Evolutionary conservation across 2,888 invertebrate species (phyloP), one percentile per base, ranked within the genome.

Genomic region (Nymphalis urticae): DNA sequence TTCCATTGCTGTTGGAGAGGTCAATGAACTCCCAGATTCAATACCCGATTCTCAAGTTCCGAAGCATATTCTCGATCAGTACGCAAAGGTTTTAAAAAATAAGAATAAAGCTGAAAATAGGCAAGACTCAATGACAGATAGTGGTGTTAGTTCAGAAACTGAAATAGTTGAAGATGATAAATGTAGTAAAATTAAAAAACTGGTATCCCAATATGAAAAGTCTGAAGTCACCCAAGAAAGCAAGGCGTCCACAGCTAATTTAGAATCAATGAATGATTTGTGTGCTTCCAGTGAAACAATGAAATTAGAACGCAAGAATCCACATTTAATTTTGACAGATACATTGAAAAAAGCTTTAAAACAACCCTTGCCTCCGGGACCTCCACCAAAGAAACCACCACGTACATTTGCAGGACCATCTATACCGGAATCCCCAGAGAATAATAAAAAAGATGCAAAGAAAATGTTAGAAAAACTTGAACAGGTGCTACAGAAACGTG

Each of bases 381-480:
- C 96, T 7, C 95, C 96, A 0, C 96, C 96, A 0, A 95, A 95
- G 77, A 96, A 96, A 81, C 96, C 96, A 1, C 96, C 96, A 0
- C 85, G 96, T 72, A 94, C 94, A 1, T 95, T 95, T 76, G 87
- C 88, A 50, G 75, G 82, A 0, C 77, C 86, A 0, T 75, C 86
- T 2, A 68, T 69, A 54, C 61, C 67, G 6, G 76, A 77, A 72
- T 69, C 72, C 19, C 76, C 77, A 13, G 85, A 85, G 59, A 85
- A 84, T 75, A 82, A 84, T 24, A 86, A 85, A 51, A 89, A 87
- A 71, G 94, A 94, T 75, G 92, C 95, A 0, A 94, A 94, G 80
- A 93, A 95, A 72, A 95, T 95, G 94, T 82, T 95, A 0, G 94
- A 94, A 75, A 95, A 95, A 76, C 82, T 95, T 0, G 95, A 95